These are phyloP conservation scores for Eristalis arbustorum DNA, from an alignment of 2,888 invertebrate species.

Conservation along the genomic window DNA sequence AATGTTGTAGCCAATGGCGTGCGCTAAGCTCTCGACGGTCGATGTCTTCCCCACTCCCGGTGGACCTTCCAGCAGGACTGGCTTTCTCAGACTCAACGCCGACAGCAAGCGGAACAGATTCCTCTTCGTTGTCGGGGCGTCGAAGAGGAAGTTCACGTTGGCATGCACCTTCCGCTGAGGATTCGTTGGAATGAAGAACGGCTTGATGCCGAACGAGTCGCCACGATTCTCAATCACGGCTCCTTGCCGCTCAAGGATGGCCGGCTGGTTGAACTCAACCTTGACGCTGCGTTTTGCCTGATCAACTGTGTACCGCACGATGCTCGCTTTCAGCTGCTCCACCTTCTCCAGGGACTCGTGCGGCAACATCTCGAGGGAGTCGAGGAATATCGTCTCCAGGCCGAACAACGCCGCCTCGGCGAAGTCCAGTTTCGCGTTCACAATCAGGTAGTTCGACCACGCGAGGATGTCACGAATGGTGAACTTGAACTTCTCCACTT, in stretches of 20 bases:
- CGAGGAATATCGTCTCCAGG: conserved; percentile 93
- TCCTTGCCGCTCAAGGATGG: conserved; percentile 79
- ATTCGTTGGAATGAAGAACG: conserved; percentile 84
- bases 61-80: conserved; percentile 96
- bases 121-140: conserved; percentile 88
- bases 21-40: conserved; percentile 93
- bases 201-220: conserved; percentile 85
- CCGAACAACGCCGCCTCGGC: conserved; percentile 92
- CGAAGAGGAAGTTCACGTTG: conserved; percentile 84
- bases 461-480: conserved; percentile 95
- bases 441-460: conserved; percentile 93
- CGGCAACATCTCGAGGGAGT: conserved; percentile 91
- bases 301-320: conserved; percentile 82
- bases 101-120: conserved; percentile 93
- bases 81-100: conserved; percentile 94
- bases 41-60: conserved; percentile 99
- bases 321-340: conserved; percentile 80
- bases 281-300: conserved; percentile 81
- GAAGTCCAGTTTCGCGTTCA: conserved; percentile 74
- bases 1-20: conserved; percentile 89
- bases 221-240: conserved; percentile 67
- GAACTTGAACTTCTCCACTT: conserved; percentile 89
- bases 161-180: conserved; percentile 56
- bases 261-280: conserved; percentile 77
- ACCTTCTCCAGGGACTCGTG: conserved; percentile 84